Conservation (phyloP, 2,888 invertebrate species). For the Monoplex corrugatus region DNA sequence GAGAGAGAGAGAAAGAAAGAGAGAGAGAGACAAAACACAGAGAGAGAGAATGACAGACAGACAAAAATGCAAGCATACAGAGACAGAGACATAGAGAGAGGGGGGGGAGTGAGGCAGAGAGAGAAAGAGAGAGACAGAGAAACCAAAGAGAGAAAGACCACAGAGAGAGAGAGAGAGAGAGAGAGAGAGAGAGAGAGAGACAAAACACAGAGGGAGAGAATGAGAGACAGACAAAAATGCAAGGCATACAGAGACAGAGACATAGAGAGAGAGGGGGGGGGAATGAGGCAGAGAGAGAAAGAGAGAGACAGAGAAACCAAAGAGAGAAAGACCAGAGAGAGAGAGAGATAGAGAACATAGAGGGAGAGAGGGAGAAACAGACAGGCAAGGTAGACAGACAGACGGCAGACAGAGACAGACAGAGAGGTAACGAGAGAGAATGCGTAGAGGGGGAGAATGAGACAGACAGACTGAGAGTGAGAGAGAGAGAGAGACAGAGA, state of each 20-base stretch:
- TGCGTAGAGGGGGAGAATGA: not conserved
- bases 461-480: not conserved
- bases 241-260: no score
- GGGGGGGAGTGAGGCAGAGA: not conserved
- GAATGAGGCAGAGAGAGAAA: no score
- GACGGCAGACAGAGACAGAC: not conserved
- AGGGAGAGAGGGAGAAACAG: no score
- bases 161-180: not conserved
- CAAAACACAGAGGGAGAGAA: slow-evolving; percentile 45
- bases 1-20: not conserved
- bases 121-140: not conserved
- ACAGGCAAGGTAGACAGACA: no score
- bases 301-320: no score
- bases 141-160: not conserved
- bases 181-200: slow-evolving; percentile 39
- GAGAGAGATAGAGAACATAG: no score
- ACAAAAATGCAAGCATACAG: not conserved
- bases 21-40: not conserved
- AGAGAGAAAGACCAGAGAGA: no score
- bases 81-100: not conserved
- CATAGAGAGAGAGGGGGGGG: not conserved
- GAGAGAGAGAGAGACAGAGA: slow-evolving; percentile 1
- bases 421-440: not conserved
- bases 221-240: no score
- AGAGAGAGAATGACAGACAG: no score